Conservation (phyloP, 2,797 vertebrate species). For the Neosilurus mollespiculum region DNA sequence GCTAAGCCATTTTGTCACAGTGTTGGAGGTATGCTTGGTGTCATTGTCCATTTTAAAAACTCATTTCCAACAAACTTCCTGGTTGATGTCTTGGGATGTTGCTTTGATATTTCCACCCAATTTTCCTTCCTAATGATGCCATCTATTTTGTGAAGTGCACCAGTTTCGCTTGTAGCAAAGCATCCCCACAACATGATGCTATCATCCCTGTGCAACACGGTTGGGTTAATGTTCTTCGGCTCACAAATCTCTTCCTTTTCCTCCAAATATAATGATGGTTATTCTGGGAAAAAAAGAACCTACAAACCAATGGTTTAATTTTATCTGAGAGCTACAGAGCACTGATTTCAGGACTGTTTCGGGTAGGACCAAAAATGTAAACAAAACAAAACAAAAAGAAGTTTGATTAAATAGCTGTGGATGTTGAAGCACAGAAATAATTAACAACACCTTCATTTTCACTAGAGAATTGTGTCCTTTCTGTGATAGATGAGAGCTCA, state of each 20-base stretch:
- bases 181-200: no score
- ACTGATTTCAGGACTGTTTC: background rate
- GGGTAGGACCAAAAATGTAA: background rate
- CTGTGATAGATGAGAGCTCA: background rate
- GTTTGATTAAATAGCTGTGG: background rate
- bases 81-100: background rate
- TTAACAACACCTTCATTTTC: background rate
- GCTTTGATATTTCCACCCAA: no score
- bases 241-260: no score
- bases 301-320: background rate
- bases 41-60: background rate
- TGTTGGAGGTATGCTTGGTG: background rate
- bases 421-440: background rate
- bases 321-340: background rate
- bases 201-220: no score
- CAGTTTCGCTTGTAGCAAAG: no score
- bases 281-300: no score
- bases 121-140: no score
- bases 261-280: no score
- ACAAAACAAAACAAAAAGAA: background rate
- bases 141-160: no score
- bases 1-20: background rate
- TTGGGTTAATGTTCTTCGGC: no score
- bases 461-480: background rate
- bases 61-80: background rate